Evolutionary conservation across 1,140 invertebrate species (phyloP).

Genomic region (Drosophila parvula): DNA sequence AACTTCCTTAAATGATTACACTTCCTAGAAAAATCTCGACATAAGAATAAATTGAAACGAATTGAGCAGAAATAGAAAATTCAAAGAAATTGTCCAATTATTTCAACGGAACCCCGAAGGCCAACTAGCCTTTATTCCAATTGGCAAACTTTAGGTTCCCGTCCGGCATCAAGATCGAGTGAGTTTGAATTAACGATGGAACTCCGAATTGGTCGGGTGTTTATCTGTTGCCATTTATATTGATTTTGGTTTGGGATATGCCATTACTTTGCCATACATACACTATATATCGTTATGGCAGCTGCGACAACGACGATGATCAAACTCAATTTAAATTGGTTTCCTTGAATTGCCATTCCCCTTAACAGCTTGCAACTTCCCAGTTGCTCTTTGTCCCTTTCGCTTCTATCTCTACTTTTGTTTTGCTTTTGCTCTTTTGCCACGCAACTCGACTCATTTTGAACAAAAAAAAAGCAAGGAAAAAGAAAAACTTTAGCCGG

Average conservation of each 20-base stretch:
- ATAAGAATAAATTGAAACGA: not conserved
- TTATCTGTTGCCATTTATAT: slow-evolving; percentile 47
- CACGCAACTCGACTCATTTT: slow-evolving; percentile 78
- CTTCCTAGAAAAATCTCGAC: not conserved
- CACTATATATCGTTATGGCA: slow-evolving; percentile 42
- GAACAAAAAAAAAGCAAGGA: slow-evolving; percentile 13
- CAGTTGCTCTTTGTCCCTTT: slow-evolving; percentile 43
- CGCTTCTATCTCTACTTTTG: slow-evolving; percentile 45
- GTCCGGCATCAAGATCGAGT: slow-evolving; percentile 25
- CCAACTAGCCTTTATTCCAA: slow-evolving; percentile 5
- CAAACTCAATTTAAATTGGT: slow-evolving; percentile 55
- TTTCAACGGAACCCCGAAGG: not conserved
- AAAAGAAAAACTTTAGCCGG: slow-evolving; percentile 78
- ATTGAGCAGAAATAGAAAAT: slow-evolving; percentile 7
- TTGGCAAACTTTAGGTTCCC: slow-evolving; percentile 18
- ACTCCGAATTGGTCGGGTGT: slow-evolving; percentile 9
- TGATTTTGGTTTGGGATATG: slow-evolving; percentile 30
- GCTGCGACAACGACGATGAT: slow-evolving; percentile 29
- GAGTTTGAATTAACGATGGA: slow-evolving; percentile 26
- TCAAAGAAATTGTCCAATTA: not conserved
- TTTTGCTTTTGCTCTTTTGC: slow-evolving; percentile 69
- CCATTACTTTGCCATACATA: not conserved
- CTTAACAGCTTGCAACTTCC: slow-evolving; percentile 45
- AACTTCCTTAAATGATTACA: not conserved
- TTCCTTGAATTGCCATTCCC: slow-evolving; percentile 53